These are phyloP conservation scores for Onychorhynchus coronatus DNA, from an alignment of 2,113 vertebrate species.

Conservation along the genomic window DNA sequence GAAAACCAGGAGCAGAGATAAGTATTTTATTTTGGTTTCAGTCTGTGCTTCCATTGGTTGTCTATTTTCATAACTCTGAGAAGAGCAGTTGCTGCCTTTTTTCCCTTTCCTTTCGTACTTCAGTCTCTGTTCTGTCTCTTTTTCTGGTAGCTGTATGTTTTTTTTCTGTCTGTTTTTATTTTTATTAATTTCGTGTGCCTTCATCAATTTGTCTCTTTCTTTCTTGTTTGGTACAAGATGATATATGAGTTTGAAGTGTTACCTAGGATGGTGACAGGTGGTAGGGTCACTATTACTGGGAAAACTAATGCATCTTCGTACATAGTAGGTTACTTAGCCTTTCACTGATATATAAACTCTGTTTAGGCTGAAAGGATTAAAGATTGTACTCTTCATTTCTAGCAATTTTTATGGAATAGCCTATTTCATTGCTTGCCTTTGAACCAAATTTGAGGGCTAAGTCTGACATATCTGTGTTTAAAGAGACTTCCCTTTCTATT, in stretches of 20 bases:
- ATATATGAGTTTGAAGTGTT: background rate
- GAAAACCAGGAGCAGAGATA: background rate
- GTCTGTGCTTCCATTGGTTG: background rate
- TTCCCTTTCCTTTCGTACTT: background rate
- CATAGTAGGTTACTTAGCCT: background rate
- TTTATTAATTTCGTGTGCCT: background rate
- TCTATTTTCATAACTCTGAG: constrained; percentile 19
- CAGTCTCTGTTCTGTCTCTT: background rate
- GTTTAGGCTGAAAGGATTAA: background rate
- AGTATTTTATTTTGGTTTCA: constrained; percentile 8
- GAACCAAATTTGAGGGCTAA: background rate
- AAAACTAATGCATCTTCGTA: background rate
- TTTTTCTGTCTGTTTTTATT: background rate
- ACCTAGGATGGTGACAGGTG: background rate
- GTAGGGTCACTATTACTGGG: background rate
- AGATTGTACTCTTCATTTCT: background rate
- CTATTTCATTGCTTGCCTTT: background rate
- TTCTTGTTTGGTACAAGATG: background rate
- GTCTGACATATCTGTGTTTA: background rate
- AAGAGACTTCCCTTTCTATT: background rate
- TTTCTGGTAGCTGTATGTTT: background rate
- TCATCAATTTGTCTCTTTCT: background rate
- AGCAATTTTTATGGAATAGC: background rate
- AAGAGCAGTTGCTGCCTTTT: background rate
- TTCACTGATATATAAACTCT: background rate